phyloP scores from a whole-genome alignment of 2,888 invertebrate genomes.

The Anodontia alba region DNA sequence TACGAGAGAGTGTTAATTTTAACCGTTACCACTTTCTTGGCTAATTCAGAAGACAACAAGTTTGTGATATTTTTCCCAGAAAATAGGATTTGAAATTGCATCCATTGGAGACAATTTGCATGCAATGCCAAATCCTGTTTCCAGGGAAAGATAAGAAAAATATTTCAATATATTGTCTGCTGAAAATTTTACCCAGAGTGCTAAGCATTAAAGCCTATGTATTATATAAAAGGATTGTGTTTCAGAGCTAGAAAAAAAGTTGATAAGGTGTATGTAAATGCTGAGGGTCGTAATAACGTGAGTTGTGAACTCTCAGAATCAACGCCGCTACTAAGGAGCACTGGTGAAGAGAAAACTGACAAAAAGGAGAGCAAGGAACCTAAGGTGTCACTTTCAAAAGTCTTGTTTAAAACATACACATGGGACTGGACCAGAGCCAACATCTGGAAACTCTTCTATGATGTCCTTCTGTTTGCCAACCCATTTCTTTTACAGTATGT shows the following conservation, averaged over 20 bases:
- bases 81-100: too few relatives aligned
- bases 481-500: conserved; percentile 60
- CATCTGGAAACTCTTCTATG: conserved; percentile 75
- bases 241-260: conserved; percentile 1
- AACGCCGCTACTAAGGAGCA: conserved; percentile 57
- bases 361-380: conserved; percentile 32
- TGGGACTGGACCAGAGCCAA: conserved; percentile 72
- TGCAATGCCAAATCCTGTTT: too few relatives aligned
- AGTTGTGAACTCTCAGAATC: conserved; percentile 46
- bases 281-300: not conserved
- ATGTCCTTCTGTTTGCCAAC: conserved; percentile 68
- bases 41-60: too few relatives aligned
- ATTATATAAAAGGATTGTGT: too few relatives aligned
- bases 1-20: too few relatives aligned
- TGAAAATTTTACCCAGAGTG: too few relatives aligned
- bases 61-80: too few relatives aligned
- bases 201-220: too few relatives aligned
- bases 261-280: conserved; percentile 4
- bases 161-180: too few relatives aligned
- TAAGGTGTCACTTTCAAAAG: conserved; percentile 68
- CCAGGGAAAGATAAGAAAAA: too few relatives aligned
- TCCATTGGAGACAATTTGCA: too few relatives aligned
- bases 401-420: conserved; percentile 76
- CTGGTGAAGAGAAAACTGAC: conserved; percentile 27
- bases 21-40: too few relatives aligned